These are phyloP conservation scores for Zeus faber DNA, from an alignment of 2,113 vertebrate species.

Conservation along the genomic window DNA sequence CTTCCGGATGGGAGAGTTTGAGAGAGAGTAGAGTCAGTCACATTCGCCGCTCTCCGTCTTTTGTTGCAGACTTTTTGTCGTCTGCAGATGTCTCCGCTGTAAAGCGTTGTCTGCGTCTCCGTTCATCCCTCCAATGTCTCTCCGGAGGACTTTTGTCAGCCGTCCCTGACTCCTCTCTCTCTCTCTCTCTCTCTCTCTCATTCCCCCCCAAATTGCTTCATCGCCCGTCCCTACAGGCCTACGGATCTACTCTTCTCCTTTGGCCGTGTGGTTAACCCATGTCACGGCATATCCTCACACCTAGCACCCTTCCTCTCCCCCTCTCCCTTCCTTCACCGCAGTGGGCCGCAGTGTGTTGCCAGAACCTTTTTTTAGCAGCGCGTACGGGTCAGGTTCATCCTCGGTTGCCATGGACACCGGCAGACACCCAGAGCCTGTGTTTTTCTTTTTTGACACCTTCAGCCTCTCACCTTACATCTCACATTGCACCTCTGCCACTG, in stretches of 20 bases:
- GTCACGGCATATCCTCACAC: neutral
- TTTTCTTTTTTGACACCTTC: neutral
- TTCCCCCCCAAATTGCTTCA: neutral
- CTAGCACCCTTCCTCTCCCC: neutral
- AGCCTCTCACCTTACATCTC: neutral
- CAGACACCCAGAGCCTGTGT: neutral
- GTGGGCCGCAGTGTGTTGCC: neutral
- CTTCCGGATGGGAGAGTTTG: neutral
- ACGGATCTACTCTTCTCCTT: neutral
- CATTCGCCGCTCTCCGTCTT: too few relatives aligned
- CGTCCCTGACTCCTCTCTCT: neutral
- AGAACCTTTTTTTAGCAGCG: neutral
- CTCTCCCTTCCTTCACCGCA: neutral
- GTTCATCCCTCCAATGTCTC: neutral
- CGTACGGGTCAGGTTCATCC: neutral
- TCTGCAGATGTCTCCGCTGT: too few relatives aligned
- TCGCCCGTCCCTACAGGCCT: neutral
- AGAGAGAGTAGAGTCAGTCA: neutral
- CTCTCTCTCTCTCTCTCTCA: neutral
- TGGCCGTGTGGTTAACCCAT: neutral
- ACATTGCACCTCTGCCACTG: neutral
- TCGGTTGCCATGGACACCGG: neutral
- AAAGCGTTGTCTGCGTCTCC: too few relatives aligned
- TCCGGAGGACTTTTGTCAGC: neutral
- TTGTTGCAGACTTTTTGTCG: too few relatives aligned